A percentile compares a stretch with the other conserved stretches of the same genome.
These are phyloP conservation scores for Hirtodrosophila alboralis DNA, from an alignment of 2,888 invertebrate species.

Conservation along the genomic window DNA sequence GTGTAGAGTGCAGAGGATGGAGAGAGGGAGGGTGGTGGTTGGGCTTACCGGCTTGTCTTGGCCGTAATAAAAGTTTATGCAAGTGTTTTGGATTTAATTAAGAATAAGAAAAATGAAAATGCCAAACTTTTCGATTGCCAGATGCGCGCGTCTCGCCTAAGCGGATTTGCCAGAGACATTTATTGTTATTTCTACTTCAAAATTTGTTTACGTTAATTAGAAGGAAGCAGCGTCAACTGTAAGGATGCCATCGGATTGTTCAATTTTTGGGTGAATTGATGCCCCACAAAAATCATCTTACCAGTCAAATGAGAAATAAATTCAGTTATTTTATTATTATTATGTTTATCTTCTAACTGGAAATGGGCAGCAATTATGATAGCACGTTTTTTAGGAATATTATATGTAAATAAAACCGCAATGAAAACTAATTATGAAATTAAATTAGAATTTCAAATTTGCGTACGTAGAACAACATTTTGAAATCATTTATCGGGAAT, in stretches of 20 bases:
- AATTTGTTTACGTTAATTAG: slow-evolving; percentile 77
- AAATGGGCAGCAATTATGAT: neutral
- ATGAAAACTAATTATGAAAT: no score
- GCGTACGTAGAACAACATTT: no score
- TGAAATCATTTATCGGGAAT: no score
- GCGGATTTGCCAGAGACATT: slow-evolving; percentile 75
- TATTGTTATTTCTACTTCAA: slow-evolving; percentile 66
- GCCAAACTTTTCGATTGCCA: slow-evolving; percentile 81
- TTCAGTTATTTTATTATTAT: neutral
- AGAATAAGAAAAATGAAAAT: slow-evolving; percentile 76
- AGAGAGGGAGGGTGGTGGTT: no score
- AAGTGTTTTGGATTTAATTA: slow-evolving; percentile 81
- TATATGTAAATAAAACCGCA: no score
- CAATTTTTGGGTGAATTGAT: slow-evolving; percentile 18
- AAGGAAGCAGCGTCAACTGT: slow-evolving; percentile 22
- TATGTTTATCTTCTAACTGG: neutral
- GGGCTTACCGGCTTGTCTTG: slow-evolving; percentile 21
- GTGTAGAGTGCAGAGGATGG: neutral
- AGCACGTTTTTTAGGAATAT: no score
- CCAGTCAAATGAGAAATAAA: neutral
- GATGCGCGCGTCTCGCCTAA: slow-evolving; percentile 78
- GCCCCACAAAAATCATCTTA: slow-evolving; percentile 9
- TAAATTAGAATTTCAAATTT: no score
- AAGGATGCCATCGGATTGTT: slow-evolving; percentile 11
- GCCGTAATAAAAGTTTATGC: slow-evolving; percentile 80